Conservation (phyloP, 2,888 invertebrate genomes). For the Cheilosia vulpina region DNA sequence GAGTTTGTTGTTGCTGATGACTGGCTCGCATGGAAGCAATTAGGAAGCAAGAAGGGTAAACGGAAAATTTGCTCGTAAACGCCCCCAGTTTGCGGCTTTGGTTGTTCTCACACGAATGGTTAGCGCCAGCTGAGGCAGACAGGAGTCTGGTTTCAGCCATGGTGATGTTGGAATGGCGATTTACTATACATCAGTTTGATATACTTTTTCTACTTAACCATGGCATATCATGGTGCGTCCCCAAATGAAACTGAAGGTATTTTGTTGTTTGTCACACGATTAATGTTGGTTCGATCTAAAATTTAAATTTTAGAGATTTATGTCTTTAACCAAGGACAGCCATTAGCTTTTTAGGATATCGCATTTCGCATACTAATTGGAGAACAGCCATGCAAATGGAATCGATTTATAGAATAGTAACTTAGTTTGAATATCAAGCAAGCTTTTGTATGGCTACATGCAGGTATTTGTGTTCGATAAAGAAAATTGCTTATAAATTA, state of each 20-base stretch:
- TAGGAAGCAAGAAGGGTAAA: constrained; percentile 63
- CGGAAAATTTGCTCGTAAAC: constrained; percentile 55
- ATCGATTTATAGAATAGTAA: not conserved
- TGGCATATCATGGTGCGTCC: not conserved
- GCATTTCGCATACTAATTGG: not conserved
- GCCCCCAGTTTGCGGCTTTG: constrained; percentile 29
- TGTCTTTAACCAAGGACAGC: constrained; percentile 5
- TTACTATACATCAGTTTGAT: not conserved
- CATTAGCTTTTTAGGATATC: constrained; percentile 9
- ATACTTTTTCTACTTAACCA: not conserved
- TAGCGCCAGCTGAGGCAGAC: constrained; percentile 52
- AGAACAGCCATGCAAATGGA: not conserved
- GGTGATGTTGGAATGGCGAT: not conserved
- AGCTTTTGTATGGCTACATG: too few relatives aligned
- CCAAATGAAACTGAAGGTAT: not conserved
- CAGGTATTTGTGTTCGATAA: too few relatives aligned
- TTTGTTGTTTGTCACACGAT: constrained; percentile 1
- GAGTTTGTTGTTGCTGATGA: constrained; percentile 10
- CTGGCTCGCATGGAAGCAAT: constrained; percentile 41
- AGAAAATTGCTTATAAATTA: too few relatives aligned
- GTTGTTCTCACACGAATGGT: constrained; percentile 31
- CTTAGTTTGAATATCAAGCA: not conserved
- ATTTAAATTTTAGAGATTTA: constrained; percentile 22
- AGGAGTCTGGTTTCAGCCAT: constrained; percentile 40
- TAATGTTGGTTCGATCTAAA: constrained; percentile 9